Evolutionary conservation across 1,140 invertebrate species (phyloP).

Genomic region (Palaemon carinicauda): DNA sequence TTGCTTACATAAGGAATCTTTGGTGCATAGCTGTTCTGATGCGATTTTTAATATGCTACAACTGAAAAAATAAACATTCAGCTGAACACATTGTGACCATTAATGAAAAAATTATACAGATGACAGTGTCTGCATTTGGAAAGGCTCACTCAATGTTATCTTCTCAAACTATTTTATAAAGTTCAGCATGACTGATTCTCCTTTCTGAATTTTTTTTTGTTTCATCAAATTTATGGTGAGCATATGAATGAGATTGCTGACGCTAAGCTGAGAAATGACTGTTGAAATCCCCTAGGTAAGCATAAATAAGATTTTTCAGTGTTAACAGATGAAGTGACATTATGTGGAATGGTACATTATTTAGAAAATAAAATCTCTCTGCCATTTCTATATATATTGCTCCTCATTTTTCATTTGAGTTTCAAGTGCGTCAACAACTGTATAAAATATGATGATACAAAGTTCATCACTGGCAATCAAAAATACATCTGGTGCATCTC

Average conservation of each 20-base stretch:
- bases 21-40: too few species aligned
- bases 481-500: slow-evolving; percentile 59
- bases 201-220: slow-evolving; percentile 42
- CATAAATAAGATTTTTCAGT: slow-evolving; percentile 51
- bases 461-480: slow-evolving; percentile 57
- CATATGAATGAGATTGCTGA: slow-evolving; percentile 38
- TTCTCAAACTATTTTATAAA: slow-evolving; percentile 26
- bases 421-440: slow-evolving; percentile 56
- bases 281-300: slow-evolving; percentile 43
- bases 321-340: slow-evolving; percentile 26
- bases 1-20: too few species aligned
- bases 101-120: slow-evolving; percentile 6
- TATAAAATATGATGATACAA: slow-evolving; percentile 31
- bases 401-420: slow-evolving; percentile 59
- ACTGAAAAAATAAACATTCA: not conserved
- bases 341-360: slow-evolving; percentile 49
- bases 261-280: not conserved
- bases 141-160: slow-evolving; percentile 18
- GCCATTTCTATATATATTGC: slow-evolving; percentile 22
- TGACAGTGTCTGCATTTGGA: slow-evolving; percentile 19
- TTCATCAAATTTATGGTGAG: slow-evolving; percentile 51
- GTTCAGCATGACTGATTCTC: slow-evolving; percentile 16
- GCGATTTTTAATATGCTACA: not conserved
- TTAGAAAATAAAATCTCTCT: slow-evolving; percentile 58
- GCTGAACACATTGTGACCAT: not conserved